phyloP scores from a whole-genome alignment of 2,888 invertebrate species.

The Eupithecia tripunctaria region DNA sequence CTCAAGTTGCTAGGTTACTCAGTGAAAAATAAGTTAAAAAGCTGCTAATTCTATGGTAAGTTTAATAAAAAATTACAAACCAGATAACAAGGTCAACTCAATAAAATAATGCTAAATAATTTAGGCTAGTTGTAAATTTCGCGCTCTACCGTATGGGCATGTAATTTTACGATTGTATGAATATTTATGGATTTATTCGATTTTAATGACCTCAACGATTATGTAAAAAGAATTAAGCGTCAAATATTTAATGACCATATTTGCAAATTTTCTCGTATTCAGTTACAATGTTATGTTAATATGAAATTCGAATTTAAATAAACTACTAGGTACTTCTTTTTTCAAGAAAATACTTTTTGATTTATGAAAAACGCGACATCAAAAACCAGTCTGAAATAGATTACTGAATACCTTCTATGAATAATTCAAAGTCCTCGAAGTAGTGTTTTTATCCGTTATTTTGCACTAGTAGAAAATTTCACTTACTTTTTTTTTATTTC shows the following conservation, averaged over 20 bases:
- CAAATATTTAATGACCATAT: constrained; percentile 25
- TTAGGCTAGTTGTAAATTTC: not conserved
- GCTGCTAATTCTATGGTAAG: not conserved
- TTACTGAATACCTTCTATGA: not conserved
- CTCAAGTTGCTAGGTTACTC: not conserved
- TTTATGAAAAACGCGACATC: not conserved
- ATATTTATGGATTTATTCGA: constrained; percentile 27
- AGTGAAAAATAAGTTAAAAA: not conserved
- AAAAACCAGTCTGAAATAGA: not conserved
- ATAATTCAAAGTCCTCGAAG: not conserved
- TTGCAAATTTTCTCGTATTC: constrained; percentile 21
- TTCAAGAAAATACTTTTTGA: not conserved
- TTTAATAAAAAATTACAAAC: not conserved
- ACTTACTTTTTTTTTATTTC: constrained; percentile 71
- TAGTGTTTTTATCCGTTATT: not conserved
- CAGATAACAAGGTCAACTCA: not conserved
- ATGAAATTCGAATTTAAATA: not conserved
- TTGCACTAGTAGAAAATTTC: not conserved
- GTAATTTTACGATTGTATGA: constrained; percentile 17
- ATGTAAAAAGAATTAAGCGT: constrained; percentile 42
- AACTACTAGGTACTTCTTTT: not conserved
- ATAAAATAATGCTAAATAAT: not conserved
- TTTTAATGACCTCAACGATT: constrained; percentile 36
- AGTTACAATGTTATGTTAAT: not conserved
- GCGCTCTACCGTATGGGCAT: not conserved